Percentiles rank a stretch among this genome's conserved stretches.
phyloP scores from a whole-genome alignment of 2,888 invertebrate species.

The Eledone cirrhosa region DNA sequence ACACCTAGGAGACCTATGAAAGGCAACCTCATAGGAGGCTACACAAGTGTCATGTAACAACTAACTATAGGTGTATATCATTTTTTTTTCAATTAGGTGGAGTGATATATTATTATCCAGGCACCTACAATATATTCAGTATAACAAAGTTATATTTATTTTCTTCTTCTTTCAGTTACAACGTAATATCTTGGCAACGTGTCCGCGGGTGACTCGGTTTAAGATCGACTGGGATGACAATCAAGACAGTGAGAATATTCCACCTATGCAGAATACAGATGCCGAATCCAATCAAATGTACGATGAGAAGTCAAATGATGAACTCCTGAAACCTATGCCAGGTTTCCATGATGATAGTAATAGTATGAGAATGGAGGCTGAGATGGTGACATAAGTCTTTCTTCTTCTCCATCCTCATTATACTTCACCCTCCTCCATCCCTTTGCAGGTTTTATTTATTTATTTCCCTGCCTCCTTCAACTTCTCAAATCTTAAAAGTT shows the following conservation, averaged over 20 bases:
- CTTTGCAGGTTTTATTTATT: no score
- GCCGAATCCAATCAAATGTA: constrained; percentile 54
- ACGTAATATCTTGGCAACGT: constrained; percentile 84
- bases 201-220: constrained; percentile 93
- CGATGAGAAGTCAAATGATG: constrained; percentile 30
- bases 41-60: no score
- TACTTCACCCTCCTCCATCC: no score
- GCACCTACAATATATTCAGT: no score
- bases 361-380: constrained; percentile 38
- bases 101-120: no score
- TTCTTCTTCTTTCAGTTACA: constrained; percentile 69
- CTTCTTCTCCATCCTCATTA: no score
- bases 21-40: no score
- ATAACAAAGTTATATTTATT: background rate
- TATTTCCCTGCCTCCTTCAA: no score
- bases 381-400: constrained; percentile 29
- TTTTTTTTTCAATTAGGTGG: no score
- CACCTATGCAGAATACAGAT: constrained; percentile 46
- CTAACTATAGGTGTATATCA: no score
- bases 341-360: constrained; percentile 36
- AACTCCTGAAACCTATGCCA: constrained; percentile 29
- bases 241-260: constrained; percentile 47
- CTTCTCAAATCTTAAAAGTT: no score
- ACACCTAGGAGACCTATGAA: no score
- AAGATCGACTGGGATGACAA: constrained; percentile 91